A percentile compares a stretch with the other conserved stretches of the same genome.
phyloP scores from a whole-genome alignment of 2,888 invertebrate genomes.

The Megastigmus dorsalis region DNA sequence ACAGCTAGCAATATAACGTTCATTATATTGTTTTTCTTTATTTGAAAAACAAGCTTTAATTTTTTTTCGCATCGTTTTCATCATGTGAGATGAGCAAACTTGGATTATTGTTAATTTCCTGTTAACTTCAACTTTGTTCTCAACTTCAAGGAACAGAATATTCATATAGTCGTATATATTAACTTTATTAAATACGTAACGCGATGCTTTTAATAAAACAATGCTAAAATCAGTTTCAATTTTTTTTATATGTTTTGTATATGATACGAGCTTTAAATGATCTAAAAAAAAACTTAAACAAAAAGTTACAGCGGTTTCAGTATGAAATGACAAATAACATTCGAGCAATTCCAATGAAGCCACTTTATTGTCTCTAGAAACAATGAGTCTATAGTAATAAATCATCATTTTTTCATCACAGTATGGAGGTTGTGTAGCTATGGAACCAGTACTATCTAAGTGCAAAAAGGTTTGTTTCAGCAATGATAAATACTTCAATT shows the following conservation, averaged over 20 bases:
- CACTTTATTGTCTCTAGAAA: too few relatives aligned
- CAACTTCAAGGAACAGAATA: not conserved
- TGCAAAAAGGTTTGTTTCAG: too few relatives aligned
- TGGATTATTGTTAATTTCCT: not conserved
- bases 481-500: too few relatives aligned
- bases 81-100: not conserved
- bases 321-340: slow-evolving; percentile 3
- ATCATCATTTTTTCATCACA: too few relatives aligned
- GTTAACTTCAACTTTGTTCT: not conserved
- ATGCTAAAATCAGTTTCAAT: slow-evolving; percentile 1
- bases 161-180: not conserved
- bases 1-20: too few relatives aligned
- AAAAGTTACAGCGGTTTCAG: not conserved
- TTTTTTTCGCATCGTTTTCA: not conserved
- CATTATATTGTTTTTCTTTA: not conserved
- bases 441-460: too few relatives aligned
- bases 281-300: not conserved
- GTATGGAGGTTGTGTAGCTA: too few relatives aligned
- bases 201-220: not conserved
- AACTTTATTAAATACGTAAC: not conserved
- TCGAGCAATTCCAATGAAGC: too few relatives aligned
- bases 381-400: too few relatives aligned
- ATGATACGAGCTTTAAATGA: not conserved
- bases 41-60: too few relatives aligned
- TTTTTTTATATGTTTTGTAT: not conserved